These are phyloP conservation scores for Neolamprologus longior DNA, from an alignment of 2,113 vertebrate species.

Conservation along the genomic window DNA sequence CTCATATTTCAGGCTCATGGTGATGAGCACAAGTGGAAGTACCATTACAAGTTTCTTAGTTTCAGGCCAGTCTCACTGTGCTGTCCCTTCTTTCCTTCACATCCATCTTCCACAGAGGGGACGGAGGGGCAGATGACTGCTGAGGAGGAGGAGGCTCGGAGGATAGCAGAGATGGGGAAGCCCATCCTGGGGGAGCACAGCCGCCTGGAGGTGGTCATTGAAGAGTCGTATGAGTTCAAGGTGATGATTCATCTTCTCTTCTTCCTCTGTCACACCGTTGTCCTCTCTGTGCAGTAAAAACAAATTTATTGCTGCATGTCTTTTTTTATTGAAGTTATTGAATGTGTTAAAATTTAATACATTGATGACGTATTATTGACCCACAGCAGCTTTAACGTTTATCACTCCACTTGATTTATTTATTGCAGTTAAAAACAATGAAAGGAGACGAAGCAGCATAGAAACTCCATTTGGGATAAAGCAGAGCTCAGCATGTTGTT, in stretches of 20 bases:
- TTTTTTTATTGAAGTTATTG: neutral
- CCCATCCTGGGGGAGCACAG: slow-evolving; percentile 88
- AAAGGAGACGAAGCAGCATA: neutral
- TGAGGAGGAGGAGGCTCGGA: slow-evolving; percentile 85
- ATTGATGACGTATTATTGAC: neutral
- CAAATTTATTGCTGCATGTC: fast-evolving
- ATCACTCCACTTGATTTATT: neutral
- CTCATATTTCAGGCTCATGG: neutral
- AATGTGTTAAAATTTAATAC: neutral
- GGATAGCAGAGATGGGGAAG: slow-evolving; percentile 93
- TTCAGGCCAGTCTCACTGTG: neutral
- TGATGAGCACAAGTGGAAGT: neutral
- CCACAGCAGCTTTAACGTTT: neutral
- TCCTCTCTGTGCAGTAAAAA: neutral
- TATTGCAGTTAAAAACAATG: neutral
- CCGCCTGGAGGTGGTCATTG: slow-evolving; percentile 86
- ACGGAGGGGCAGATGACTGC: slow-evolving; percentile 75
- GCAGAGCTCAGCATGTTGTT: neutral
- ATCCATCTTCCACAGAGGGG: slow-evolving; percentile 57
- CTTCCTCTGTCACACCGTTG: fast-evolving
- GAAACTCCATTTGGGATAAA: neutral
- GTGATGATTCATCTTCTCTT: slow-evolving; percentile 30
- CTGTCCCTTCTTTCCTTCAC: neutral
- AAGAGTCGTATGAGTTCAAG: slow-evolving; percentile 96
- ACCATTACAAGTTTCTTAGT: neutral